These are phyloP conservation scores for Melitaea athalia DNA, from an alignment of 2,888 invertebrate genomes.

Conservation along the genomic window DNA sequence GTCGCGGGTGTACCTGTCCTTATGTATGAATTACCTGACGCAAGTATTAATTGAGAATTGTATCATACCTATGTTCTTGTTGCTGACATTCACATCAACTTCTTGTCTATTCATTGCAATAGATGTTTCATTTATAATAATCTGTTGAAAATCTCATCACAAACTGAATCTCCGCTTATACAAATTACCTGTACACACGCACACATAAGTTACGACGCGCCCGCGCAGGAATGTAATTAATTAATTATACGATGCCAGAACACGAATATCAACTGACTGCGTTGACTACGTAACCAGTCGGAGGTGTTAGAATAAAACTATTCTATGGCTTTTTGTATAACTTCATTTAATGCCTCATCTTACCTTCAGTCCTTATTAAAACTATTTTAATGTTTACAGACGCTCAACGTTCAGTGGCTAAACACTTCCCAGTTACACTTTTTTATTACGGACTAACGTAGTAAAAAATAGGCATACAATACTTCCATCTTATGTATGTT, in stretches of 20 bases:
- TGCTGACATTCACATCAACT: too few relatives aligned
- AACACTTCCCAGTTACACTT: conserved; percentile 10
- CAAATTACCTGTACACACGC: conserved; percentile 11
- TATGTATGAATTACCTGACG: too few relatives aligned
- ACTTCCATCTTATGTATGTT: background rate
- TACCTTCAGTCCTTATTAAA: background rate
- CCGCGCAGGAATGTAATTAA: conserved; percentile 55
- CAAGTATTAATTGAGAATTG: too few relatives aligned
- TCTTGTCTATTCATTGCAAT: too few relatives aligned
- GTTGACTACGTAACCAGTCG: conserved; percentile 51
- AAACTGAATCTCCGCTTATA: conserved; percentile 13
- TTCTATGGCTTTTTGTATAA: conserved; percentile 11
- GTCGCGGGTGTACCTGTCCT: too few relatives aligned
- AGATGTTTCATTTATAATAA: background rate
- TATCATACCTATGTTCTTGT: too few relatives aligned
- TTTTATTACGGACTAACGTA: conserved; percentile 9
- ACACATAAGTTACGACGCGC: conserved; percentile 12
- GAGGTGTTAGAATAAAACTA: conserved; percentile 38
- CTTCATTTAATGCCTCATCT: conserved; percentile 7
- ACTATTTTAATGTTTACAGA: background rate
- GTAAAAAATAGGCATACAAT: background rate
- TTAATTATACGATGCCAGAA: conserved; percentile 49
- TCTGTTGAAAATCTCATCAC: conserved; percentile 12
- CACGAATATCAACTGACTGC: conserved; percentile 40
- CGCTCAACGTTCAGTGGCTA: background rate